Evolutionary conservation across 2,888 invertebrate genomes (phyloP).

Genomic region (Zaprionus obscuricornis): DNA sequence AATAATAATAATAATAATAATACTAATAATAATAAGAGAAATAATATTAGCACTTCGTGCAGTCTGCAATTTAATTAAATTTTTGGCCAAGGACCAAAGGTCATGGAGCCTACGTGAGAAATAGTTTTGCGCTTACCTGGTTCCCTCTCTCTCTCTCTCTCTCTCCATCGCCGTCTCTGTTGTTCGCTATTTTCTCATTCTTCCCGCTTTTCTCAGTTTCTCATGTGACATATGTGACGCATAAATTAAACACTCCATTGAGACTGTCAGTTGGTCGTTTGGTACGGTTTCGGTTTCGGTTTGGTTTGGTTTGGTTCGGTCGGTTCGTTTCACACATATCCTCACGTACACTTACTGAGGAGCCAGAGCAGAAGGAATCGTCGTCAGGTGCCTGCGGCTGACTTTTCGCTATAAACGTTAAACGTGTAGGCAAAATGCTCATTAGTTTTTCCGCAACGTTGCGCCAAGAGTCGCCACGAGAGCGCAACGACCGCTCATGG

Average conservation of each 20-base stretch:
- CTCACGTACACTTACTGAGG: constrained; percentile 50
- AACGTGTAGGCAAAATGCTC: constrained; percentile 64
- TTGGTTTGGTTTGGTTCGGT: too few species aligned
- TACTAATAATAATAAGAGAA: constrained; percentile 48
- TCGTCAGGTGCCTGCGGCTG: constrained; percentile 44
- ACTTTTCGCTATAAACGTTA: constrained; percentile 52
- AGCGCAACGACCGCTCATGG: too few species aligned
- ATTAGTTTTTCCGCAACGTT: constrained; percentile 60
- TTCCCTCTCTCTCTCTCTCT: constrained; percentile 1
- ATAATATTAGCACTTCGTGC: constrained; percentile 44
- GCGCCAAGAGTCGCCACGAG: constrained; percentile 6
- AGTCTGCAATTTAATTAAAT: constrained; percentile 71
- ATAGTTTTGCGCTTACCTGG: constrained; percentile 10
- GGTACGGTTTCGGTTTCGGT: too few species aligned
- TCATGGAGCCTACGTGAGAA: constrained; percentile 36
- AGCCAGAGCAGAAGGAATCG: not conserved
- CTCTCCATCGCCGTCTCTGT: constrained; percentile 2
- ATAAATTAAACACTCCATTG: constrained; percentile 73
- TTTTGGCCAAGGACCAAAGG: constrained; percentile 44
- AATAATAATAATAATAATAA: constrained; percentile 40
- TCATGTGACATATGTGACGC: constrained; percentile 70
- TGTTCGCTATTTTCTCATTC: too few species aligned
- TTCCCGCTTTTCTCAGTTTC: too few species aligned
- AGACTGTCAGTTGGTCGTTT: too few species aligned
- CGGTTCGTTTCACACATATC: constrained; percentile 34